phyloP scores from a whole-genome alignment of 2,113 vertebrate species.

The Pachypanchax playfairii region DNA sequence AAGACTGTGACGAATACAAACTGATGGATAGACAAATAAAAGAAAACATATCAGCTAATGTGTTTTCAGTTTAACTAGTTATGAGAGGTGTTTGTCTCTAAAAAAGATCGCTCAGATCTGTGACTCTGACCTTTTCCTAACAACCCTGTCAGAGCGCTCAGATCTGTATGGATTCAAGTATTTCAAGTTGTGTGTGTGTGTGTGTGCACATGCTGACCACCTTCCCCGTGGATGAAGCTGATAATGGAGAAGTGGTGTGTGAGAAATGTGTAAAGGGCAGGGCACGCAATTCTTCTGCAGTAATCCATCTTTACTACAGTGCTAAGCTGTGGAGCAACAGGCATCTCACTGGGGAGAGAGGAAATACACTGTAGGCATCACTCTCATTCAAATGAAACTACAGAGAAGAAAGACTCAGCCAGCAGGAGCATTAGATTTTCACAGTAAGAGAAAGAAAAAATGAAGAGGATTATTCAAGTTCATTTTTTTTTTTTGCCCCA shows the following conservation, averaged over 20 bases:
- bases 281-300: constrained; percentile 67
- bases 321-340: constrained; percentile 66
- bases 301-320: constrained; percentile 75
- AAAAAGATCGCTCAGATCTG: constrained; percentile 68
- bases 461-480: constrained; percentile 36
- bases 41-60: constrained; percentile 32
- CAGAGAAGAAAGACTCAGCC: constrained; percentile 39
- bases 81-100: constrained; percentile 44
- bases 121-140: constrained; percentile 73
- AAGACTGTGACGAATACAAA: constrained; percentile 16
- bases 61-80: constrained; percentile 46
- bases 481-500: background rate
- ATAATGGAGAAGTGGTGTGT: constrained; percentile 72
- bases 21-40: constrained; percentile 22
- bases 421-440: constrained; percentile 42
- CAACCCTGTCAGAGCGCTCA: constrained; percentile 64
- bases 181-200: constrained; percentile 29
- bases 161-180: constrained; percentile 41
- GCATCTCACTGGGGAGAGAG: constrained; percentile 52
- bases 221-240: constrained; percentile 46
- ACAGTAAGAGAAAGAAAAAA: constrained; percentile 38
- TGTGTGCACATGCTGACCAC: background rate
- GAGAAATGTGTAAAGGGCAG: constrained; percentile 73
- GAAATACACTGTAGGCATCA: constrained; percentile 52
- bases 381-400: constrained; percentile 45